Evolutionary conservation across 2,888 invertebrate genomes (phyloP).

Genomic region (Empis stercorea): DNA sequence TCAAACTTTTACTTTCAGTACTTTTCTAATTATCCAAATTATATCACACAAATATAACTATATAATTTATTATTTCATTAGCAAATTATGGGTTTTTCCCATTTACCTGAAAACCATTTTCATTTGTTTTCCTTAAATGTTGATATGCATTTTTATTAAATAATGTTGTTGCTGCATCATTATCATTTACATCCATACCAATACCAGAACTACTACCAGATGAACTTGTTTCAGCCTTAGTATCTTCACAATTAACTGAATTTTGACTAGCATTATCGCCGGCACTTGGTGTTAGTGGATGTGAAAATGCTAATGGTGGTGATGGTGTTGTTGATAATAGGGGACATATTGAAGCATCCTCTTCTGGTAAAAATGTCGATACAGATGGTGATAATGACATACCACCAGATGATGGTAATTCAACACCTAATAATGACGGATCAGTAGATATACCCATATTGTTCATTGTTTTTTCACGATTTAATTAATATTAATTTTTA

Average conservation of each 20-base stretch:
- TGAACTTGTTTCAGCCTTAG: slow-evolving; percentile 28
- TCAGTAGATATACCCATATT: slow-evolving; percentile 30
- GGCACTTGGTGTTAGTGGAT: slow-evolving; percentile 44
- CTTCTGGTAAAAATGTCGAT: slow-evolving; percentile 39
- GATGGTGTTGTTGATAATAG: slow-evolving; percentile 49
- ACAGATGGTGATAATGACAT: slow-evolving; percentile 30
- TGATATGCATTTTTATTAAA: slow-evolving; percentile 30
- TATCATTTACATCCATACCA: slow-evolving; percentile 28
- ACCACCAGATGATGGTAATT: slow-evolving; percentile 21
- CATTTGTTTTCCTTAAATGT: slow-evolving; percentile 27
- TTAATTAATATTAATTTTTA: no score
- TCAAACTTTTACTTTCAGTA: no score
- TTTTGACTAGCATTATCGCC: slow-evolving; percentile 36
- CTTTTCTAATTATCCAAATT: no score
- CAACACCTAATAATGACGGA: slow-evolving; percentile 28
- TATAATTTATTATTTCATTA: no score
- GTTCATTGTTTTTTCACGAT: slow-evolving; percentile 15
- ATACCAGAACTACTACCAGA: slow-evolving; percentile 31
- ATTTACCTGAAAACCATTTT: slow-evolving; percentile 13
- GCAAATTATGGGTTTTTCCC: no score
- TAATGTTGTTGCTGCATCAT: slow-evolving; percentile 21
- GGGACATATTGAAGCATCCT: slow-evolving; percentile 53
- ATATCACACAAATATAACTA: no score
- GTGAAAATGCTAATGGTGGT: slow-evolving; percentile 44
- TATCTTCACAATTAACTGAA: slow-evolving; percentile 25